These are phyloP conservation scores for Sebastes oblongus DNA, from an alignment of 2,797 vertebrate genomes.

Conservation along the genomic window DNA sequence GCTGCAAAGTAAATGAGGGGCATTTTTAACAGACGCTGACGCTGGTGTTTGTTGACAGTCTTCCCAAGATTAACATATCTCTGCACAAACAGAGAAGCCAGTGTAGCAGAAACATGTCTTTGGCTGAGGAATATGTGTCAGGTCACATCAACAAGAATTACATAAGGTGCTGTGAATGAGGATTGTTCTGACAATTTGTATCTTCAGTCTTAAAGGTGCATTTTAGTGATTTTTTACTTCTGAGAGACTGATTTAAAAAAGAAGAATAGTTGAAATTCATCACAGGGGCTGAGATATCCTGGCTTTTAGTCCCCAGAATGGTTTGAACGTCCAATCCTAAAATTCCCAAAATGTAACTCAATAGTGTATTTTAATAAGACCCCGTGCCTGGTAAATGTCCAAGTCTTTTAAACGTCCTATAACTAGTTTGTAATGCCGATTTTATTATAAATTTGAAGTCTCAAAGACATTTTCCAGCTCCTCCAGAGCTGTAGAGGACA, in stretches of 20 bases:
- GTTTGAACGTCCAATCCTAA: not conserved
- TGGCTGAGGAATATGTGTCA: not conserved
- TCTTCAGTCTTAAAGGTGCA: not conserved
- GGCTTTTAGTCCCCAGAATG: not conserved
- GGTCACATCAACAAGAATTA: not conserved
- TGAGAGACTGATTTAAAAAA: not conserved
- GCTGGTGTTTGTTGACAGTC: not conserved
- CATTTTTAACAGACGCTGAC: conserved; percentile 1
- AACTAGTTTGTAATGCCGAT: not conserved
- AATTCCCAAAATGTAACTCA: too few relatives aligned
- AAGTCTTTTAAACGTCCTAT: not conserved
- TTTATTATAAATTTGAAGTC: not conserved
- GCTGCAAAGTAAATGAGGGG: conserved; percentile 12
- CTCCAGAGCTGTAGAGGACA: not conserved
- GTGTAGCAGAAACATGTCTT: not conserved
- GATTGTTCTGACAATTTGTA: not conserved
- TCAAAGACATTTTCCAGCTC: not conserved
- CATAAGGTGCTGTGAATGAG: not conserved
- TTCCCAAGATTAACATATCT: not conserved
- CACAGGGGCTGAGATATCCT: not conserved
- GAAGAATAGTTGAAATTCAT: not conserved
- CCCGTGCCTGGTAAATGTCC: not conserved
- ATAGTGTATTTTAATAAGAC: not conserved
- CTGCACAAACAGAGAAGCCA: not conserved
- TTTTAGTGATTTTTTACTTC: not conserved